Base-by-base conservation (phyloP, 2,113 vertebrate species). In the Mystacornis crossleyi region DNA sequence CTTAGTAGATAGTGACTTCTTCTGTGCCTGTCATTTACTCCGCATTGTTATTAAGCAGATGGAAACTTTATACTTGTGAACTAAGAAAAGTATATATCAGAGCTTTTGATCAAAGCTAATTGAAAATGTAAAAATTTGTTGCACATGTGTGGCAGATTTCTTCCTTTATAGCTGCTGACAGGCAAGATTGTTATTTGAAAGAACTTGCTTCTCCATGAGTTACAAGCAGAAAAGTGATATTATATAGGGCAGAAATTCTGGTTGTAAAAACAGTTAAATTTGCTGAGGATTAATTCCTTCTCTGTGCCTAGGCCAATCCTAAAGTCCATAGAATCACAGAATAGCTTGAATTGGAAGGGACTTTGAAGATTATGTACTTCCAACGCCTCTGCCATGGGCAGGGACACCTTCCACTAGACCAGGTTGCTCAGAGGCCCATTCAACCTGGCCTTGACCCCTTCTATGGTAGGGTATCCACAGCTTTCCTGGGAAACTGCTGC, bases 41-140 rank as follows among this genome's bases (percentile, higher is more conserved):
- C 4, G 7, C 43, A 93, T 93, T 90, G 74, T 64, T 96, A 75
- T 69, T 85, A 95, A 84, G 70, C 84, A 94, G 86, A 89, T 75
- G 81, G 73, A 90, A 90, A 87, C n/a, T 81, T 81, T 14, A 36
- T 29, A 34, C 14, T 90, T 66, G 4, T 1, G 1, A 78, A 81
- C 31, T 89, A 69, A 77, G 70, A 86, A 94, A 92, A 95, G 10
- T 73, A 1, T 36, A 42, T 82, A 12, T 93, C 34, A 58, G 23
- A 80, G 73, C 9, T 90, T 95, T 91, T 93, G 29, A 87, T 85
- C n/a, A 92, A 54, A 73, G 12, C 26, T 58, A 77, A 91, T 82
- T 94, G 53, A 85, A 88, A 84, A 42, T 16, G 13, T 65, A 80
- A 50, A 1, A 24, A 74, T 77, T 81, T 81, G 14, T 67, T 85